These are phyloP conservation scores for Ormyrus nitidulus DNA, from an alignment of 2,888 invertebrate genomes.

Conservation along the genomic window DNA sequence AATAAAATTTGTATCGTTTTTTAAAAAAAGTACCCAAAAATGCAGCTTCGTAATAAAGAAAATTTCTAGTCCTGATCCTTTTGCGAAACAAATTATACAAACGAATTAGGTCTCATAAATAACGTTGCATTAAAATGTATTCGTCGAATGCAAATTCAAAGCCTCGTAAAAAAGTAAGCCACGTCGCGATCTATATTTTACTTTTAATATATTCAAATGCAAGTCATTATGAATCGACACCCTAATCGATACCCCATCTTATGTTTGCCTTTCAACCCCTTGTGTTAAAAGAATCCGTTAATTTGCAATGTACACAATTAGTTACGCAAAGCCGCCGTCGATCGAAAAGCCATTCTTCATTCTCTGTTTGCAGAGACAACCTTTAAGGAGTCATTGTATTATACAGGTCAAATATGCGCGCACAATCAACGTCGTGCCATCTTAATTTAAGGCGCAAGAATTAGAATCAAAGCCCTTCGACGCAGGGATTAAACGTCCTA, in stretches of 20 bases:
- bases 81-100: too few relatives aligned
- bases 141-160: too few relatives aligned
- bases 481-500: conserved; percentile 19
- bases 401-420: background rate
- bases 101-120: too few relatives aligned
- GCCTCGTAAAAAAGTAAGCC: too few relatives aligned
- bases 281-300: conserved; percentile 18
- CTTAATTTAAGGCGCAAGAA: conserved; percentile 8
- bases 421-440: background rate
- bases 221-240: conserved; percentile 1
- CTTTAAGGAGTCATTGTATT: background rate
- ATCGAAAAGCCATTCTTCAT: background rate
- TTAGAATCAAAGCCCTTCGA: conserved; percentile 4
- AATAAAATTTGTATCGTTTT: too few relatives aligned
- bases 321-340: background rate
- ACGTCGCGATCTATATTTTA: background rate
- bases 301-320: conserved; percentile 21
- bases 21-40: too few relatives aligned
- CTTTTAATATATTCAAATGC: conserved; percentile 11
- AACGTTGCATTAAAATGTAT: too few relatives aligned
- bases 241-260: background rate
- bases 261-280: background rate
- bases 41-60: too few relatives aligned
- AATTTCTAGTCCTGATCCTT: too few relatives aligned
- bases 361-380: conserved; percentile 9